Percentiles rank a stretch among this genome's conserved stretches.
These are phyloP conservation scores for Cryptus armator DNA, from an alignment of 2,888 invertebrate species.

Conservation along the genomic window DNA sequence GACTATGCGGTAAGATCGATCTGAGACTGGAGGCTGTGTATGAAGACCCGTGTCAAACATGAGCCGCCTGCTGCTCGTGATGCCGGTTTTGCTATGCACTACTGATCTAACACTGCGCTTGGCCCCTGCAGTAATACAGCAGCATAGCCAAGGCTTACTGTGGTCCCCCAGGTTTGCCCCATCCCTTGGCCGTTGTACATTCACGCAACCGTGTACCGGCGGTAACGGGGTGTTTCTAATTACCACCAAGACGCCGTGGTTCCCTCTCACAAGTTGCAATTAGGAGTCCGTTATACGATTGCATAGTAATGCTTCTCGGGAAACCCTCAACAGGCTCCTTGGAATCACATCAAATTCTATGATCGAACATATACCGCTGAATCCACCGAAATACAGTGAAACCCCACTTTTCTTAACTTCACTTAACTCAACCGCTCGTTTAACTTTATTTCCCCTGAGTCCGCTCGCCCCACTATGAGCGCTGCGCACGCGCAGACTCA, in stretches of 20 bases:
- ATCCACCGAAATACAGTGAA: background rate
- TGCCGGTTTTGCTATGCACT: conserved; percentile 39
- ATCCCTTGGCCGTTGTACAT: conserved; percentile 32
- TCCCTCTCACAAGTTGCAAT: conserved; percentile 23
- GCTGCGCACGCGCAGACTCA: too few relatives aligned
- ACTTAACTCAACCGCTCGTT: too few relatives aligned
- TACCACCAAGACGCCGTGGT: conserved; percentile 45
- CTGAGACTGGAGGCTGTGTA: conserved; percentile 8
- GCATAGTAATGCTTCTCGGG: conserved; percentile 35
- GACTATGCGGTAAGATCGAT: background rate
- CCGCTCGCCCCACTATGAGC: too few relatives aligned
- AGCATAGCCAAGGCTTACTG: conserved; percentile 26
- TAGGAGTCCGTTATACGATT: conserved; percentile 52
- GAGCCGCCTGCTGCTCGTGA: conserved; percentile 39
- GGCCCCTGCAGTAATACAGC: conserved; percentile 23
- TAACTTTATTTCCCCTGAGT: too few relatives aligned
- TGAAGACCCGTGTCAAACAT: conserved; percentile 52
- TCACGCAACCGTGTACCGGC: conserved; percentile 25
- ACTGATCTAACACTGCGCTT: conserved; percentile 33
- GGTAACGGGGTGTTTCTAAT: conserved; percentile 60
- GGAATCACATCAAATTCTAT: background rate
- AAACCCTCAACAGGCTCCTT: conserved; percentile 43
- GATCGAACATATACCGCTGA: background rate
- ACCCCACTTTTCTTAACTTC: background rate
- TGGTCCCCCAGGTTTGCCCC: background rate